These are phyloP conservation scores for Deroplatys truncata DNA, from an alignment of 2,888 invertebrate genomes.

Conservation along the genomic window DNA sequence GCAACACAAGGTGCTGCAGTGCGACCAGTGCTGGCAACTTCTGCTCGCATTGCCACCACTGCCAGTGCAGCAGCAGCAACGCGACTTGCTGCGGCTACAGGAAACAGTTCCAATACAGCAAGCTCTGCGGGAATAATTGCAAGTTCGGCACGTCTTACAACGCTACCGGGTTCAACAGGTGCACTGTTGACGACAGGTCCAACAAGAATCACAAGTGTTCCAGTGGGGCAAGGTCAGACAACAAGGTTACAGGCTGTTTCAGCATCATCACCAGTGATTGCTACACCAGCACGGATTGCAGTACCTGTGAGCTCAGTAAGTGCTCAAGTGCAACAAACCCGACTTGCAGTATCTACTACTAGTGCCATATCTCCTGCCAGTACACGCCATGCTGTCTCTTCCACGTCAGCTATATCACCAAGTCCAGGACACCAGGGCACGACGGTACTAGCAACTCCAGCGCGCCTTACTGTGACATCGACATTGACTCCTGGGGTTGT, in stretches of 20 bases:
- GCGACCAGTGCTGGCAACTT: not conserved
- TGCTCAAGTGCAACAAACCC: not conserved
- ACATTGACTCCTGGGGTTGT: conserved; percentile 15
- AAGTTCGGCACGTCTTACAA: conserved; percentile 13
- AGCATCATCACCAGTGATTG: not conserved
- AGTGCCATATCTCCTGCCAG: not conserved
- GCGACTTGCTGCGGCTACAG: not conserved
- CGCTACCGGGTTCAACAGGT: conserved; percentile 3
- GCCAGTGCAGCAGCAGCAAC: not conserved
- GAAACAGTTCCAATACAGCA: not conserved
- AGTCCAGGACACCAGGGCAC: not conserved
- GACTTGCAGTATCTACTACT: not conserved
- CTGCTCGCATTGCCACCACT: not conserved
- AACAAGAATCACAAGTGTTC: not conserved
- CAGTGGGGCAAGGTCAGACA: not conserved
- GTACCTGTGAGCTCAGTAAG: not conserved
- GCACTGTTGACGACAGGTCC: conserved; percentile 1
- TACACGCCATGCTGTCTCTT: not conserved
- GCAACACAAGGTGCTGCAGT: not conserved
- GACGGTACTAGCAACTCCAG: conserved; percentile 14
- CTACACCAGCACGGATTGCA: not conserved
- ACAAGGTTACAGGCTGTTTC: not conserved
- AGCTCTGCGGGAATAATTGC: conserved; percentile 10
- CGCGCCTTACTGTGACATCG: conserved; percentile 13
- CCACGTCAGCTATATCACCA: not conserved